Conservation (phyloP, 2,797 vertebrate species). For the Coreius guichenoti region DNA sequence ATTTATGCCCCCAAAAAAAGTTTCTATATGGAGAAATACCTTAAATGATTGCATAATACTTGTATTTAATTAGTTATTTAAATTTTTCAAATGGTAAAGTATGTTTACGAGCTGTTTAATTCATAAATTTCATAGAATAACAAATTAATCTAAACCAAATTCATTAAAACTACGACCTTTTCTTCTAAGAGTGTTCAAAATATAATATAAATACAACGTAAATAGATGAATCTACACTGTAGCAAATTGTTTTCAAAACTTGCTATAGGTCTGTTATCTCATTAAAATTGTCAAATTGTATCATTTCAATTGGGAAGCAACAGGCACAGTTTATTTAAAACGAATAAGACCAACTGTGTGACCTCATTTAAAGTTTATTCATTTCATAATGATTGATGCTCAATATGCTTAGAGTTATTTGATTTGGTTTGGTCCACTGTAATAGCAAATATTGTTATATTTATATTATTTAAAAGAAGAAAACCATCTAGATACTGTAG, state of each 20-base stretch:
- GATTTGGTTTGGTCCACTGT: conserved; percentile 19
- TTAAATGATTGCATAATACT: neutral
- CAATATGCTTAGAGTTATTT: conserved; percentile 4
- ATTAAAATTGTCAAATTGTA: neutral
- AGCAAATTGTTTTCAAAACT: neutral
- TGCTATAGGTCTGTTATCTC: too few species aligned
- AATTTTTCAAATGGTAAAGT: neutral
- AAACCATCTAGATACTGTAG: neutral
- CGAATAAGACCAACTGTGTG: neutral
- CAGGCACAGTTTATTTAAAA: neutral
- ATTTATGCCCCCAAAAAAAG: neutral
- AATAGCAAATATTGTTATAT: neutral
- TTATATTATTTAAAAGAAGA: conserved; percentile 1
- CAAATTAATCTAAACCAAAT: too few species aligned
- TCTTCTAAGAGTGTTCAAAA: too few species aligned
- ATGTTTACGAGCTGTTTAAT: neutral
- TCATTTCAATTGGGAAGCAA: neutral
- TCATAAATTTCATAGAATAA: neutral
- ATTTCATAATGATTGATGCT: conserved; percentile 20
- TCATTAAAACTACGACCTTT: too few species aligned
- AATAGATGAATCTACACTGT: neutral
- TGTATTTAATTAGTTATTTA: neutral
- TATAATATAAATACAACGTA: neutral
- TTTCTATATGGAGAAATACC: neutral
- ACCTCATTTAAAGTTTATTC: neutral